Evolutionary conservation across 2,888 invertebrate genomes (phyloP), one percentile per base, ranked within the genome.

Genomic region (Junonia oenone): DNA sequence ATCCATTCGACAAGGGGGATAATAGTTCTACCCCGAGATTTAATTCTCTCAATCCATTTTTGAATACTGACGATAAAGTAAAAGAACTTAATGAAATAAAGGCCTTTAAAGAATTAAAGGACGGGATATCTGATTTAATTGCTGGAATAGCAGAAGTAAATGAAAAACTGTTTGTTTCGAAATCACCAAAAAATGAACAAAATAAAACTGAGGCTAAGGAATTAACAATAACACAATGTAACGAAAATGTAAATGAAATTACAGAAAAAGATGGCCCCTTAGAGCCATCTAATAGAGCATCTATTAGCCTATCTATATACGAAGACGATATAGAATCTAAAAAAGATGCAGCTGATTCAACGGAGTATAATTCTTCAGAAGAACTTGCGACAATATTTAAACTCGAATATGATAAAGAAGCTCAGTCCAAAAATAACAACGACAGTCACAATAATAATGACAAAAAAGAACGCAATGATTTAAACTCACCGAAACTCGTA

Each of bases 321-420:
- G 89, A 89, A 76, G 81, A 88, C 51, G 83, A 86, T 65, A 73
- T 84, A 71, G 83, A 84, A 69, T 63, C 76, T 60, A 88, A 80
- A 64, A 86, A 74, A 63, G 86, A 89, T 56, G 67, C 75, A 49
- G 75, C 78, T 55, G 90, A 90, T 72, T 75, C 90, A 14, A 92
- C 92, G 55, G 92, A 92, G 73, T 93, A 93, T 69, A 93, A 93
- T 74, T 93, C 93, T 11, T 92, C 92, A 47, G 93, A 93, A 70
- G 93, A 93, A 72, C 78, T 93, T 64, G 92, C 93, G 22, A 92
- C 92, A 67, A 93, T 93, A 68, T 93, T 93, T 72, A 92, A 92
- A 66, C 66, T 84, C 56, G 81, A 83, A 45, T 70, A 66, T 55
- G 63, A 66, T 14, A 81, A 75, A 67, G 59, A 67, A 51, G 66